Conservation (phyloP, 2,113 vertebrate species). For the Columba livia region DNA sequence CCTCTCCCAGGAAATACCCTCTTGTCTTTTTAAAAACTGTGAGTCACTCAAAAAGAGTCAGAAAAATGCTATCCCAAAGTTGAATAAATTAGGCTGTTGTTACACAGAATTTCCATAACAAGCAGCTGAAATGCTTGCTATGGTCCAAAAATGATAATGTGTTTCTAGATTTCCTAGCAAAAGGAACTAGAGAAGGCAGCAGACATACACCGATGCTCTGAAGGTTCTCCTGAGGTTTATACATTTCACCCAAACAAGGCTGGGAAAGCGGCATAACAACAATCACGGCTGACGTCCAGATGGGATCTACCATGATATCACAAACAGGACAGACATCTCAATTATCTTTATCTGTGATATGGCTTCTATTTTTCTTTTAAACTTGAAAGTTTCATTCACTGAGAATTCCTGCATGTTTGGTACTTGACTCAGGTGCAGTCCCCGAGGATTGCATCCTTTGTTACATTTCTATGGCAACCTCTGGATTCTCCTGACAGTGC, state of each 20-base stretch:
- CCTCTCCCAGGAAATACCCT: neutral
- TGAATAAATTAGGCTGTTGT: neutral
- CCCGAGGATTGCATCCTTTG: slow-evolving; percentile 28
- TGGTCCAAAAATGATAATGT: slow-evolving; percentile 5
- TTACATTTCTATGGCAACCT: slow-evolving; percentile 39
- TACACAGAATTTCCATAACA: slow-evolving; percentile 54
- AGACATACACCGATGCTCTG: slow-evolving; percentile 7
- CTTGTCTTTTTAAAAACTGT: neutral
- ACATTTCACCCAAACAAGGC: slow-evolving; percentile 29
- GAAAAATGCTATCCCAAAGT: neutral
- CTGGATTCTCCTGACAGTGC: slow-evolving; percentile 1
- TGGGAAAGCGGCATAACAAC: slow-evolving; percentile 26
- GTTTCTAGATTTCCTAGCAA: slow-evolving; percentile 38
- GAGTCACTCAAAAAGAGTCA: neutral
- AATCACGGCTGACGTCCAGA: neutral
- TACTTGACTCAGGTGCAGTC: slow-evolving; percentile 8
- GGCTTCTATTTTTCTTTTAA: slow-evolving; percentile 30
- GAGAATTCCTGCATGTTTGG: neutral
- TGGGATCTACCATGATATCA: neutral
- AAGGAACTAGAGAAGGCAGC: slow-evolving; percentile 38
- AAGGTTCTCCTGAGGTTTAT: slow-evolving; percentile 37
- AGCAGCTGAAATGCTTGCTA: neutral
- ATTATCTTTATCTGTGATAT: slow-evolving; percentile 45
- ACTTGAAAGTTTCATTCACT: slow-evolving; percentile 28
- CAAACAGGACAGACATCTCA: slow-evolving; percentile 3